A percentile compares a stretch with the other conserved stretches of the same genome.
Evolutionary conservation across 2,888 invertebrate genomes (phyloP).

Genomic region (Drosophila stalkeri): DNA sequence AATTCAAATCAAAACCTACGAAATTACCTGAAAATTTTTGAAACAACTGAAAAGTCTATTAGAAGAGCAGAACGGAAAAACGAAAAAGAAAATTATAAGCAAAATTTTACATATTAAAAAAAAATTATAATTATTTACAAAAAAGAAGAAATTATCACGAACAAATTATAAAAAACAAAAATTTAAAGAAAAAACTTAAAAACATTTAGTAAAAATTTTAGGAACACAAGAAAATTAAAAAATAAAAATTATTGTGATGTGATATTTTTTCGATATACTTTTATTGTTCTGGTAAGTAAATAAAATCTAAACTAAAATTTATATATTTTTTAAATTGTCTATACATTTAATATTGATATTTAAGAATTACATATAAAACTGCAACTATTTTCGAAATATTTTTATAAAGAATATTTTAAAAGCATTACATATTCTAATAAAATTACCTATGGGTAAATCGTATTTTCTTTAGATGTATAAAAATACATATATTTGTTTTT

Average conservation of each 20-base stretch:
- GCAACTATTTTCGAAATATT: neutral
- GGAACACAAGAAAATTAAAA: conserved; percentile 49
- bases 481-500: neutral
- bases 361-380: neutral
- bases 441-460: too few species aligned
- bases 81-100: conserved; percentile 37
- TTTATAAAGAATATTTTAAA: neutral
- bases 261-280: conserved; percentile 80
- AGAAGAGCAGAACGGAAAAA: conserved; percentile 42
- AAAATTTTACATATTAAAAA: conserved; percentile 77
- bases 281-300: conserved; percentile 75
- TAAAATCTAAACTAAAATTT: neutral
- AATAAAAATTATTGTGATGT: conserved; percentile 75
- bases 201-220: conserved; percentile 55
- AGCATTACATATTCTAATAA: too few species aligned
- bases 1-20: conserved; percentile 80
- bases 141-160: conserved; percentile 33
- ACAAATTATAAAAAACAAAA: conserved; percentile 30
- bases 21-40: conserved; percentile 84
- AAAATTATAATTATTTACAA: conserved; percentile 75
- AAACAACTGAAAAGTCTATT: conserved; percentile 66
- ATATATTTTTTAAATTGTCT: neutral
- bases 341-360: neutral
- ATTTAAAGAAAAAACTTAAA: conserved; percentile 33
- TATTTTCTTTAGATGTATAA: too few species aligned